A percentile compares a stretch with the other conserved stretches of the same genome.
Conservation (phyloP, 2,797 vertebrate species). For the Smutsia gigantea region DNA sequence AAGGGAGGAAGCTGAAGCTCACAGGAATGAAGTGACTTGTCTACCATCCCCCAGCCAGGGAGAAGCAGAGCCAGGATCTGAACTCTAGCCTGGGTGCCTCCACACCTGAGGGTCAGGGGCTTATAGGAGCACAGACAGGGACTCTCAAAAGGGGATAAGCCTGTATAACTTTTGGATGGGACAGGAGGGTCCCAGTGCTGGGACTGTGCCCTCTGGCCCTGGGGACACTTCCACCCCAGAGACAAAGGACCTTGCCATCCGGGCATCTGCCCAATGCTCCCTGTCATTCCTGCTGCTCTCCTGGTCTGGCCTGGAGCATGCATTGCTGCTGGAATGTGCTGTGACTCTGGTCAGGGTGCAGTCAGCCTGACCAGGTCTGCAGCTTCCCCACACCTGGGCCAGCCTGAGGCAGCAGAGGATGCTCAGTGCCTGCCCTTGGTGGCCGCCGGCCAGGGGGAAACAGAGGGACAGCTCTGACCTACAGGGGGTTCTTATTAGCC, state of each 20-base stretch:
- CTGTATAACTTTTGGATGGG: neutral
- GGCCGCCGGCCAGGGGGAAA: neutral
- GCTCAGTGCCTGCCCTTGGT: neutral
- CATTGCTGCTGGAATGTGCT: neutral
- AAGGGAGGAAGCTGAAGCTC: neutral
- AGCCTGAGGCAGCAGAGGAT: neutral
- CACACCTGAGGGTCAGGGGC: neutral
- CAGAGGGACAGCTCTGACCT: neutral
- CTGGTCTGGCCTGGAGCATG: neutral
- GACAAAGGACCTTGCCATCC: neutral
- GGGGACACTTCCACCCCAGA: neutral
- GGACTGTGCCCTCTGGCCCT: neutral
- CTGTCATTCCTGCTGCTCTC: neutral
- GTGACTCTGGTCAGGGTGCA: neutral
- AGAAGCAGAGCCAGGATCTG: slow-evolving; percentile 13
- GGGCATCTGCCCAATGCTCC: neutral
- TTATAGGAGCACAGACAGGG: neutral
- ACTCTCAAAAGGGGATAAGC: neutral
- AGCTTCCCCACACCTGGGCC: slow-evolving; percentile 43
- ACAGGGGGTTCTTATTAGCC: neutral
- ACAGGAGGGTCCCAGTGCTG: neutral
- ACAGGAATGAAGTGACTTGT: neutral
- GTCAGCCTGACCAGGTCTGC: neutral
- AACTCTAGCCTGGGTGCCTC: neutral
- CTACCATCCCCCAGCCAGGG: neutral